Evolutionary conservation across 1,140 invertebrate species (phyloP).

Genomic region (Periplaneta americana): DNA sequence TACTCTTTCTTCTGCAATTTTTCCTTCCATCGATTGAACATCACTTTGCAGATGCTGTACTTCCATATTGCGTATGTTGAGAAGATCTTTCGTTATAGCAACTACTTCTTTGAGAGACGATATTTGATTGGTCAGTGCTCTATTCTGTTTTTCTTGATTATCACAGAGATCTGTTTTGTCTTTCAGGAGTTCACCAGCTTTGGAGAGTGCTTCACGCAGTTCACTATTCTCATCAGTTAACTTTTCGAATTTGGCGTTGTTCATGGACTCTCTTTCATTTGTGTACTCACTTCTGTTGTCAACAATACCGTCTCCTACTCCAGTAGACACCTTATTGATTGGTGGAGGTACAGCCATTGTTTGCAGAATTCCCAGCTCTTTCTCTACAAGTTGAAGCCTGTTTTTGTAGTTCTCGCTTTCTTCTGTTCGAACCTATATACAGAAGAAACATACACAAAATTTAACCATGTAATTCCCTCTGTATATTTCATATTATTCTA

Average conservation of each 20-base stretch:
- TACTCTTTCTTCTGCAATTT: slow-evolving; percentile 62
- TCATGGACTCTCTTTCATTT: not conserved
- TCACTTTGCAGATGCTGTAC: slow-evolving; percentile 59
- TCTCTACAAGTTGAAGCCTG: not conserved
- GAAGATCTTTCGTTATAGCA: slow-evolving; percentile 65
- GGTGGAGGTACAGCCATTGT: not conserved
- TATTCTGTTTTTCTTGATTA: slow-evolving; percentile 68
- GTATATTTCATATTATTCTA: too few species aligned
- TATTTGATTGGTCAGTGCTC: slow-evolving; percentile 61
- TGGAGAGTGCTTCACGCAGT: not conserved
- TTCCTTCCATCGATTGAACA: slow-evolving; percentile 59
- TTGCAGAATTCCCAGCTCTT: not conserved
- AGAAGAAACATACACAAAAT: not conserved
- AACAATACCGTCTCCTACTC: not conserved
- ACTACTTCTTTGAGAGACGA: slow-evolving; percentile 70
- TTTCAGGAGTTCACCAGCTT: not conserved
- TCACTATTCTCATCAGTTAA: not conserved
- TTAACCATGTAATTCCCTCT: too few species aligned
- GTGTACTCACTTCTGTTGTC: not conserved
- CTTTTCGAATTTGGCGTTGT: not conserved
- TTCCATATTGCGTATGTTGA: slow-evolving; percentile 70
- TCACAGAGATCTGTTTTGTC: not conserved
- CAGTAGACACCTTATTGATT: not conserved
- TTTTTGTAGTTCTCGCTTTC: not conserved
- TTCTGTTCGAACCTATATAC: not conserved